Evolutionary conservation across 2,113 vertebrate genomes (phyloP).

Genomic region (Austrofundulus limnaeus): DNA sequence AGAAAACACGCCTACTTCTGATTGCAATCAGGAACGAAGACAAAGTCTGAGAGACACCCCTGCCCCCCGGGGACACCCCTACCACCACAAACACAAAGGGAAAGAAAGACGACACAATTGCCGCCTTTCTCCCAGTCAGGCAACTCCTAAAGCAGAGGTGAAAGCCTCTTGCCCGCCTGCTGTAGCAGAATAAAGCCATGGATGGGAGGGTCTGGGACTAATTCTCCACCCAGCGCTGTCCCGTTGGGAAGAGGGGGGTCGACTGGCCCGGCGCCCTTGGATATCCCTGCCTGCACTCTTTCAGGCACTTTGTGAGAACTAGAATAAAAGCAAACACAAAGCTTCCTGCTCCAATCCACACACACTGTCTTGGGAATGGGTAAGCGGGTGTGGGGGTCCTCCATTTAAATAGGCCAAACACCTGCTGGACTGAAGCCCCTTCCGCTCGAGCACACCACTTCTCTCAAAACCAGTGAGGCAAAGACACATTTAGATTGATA

Average conservation of each 20-base stretch:
- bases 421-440: conserved; percentile 81
- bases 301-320: conserved; percentile 79
- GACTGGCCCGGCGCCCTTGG: conserved; percentile 80
- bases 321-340: conserved; percentile 86
- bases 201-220: conserved; percentile 81
- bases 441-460: conserved; percentile 71
- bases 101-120: conserved; percentile 66
- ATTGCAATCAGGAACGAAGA: conserved; percentile 62
- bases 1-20: conserved; percentile 54
- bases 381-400: conserved; percentile 56
- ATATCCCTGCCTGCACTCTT: conserved; percentile 81
- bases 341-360: conserved; percentile 84
- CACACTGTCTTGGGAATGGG: conserved; percentile 78
- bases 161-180: conserved; percentile 69
- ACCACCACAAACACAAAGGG: conserved; percentile 25
- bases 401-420: conserved; percentile 84
- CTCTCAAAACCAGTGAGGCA: conserved; percentile 70
- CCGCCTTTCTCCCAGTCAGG: conserved; percentile 57
- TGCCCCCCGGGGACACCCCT: not conserved
- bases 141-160: conserved; percentile 59
- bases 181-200: conserved; percentile 78
- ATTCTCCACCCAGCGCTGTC: conserved; percentile 77
- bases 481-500: conserved; percentile 68
- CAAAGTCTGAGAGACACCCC: conserved; percentile 61
- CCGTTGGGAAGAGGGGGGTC: conserved; percentile 71